Evolutionary conservation across 2,888 invertebrate genomes (phyloP), one percentile per base, ranked within the genome.

Genomic region (Muscina levida): DNA sequence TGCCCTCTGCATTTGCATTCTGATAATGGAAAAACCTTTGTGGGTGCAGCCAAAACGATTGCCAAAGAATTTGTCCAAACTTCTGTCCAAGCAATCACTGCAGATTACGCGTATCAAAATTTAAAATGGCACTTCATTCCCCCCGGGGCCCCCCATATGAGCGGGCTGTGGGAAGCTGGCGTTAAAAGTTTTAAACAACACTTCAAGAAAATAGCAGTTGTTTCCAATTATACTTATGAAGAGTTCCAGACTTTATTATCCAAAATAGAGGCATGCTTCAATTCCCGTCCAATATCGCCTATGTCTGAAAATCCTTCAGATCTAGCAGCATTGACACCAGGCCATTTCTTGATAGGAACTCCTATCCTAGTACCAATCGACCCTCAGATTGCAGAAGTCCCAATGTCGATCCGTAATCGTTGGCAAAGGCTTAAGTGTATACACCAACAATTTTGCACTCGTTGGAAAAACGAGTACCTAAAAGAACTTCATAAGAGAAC

Each of bases 1-100:
- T 77, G 46, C 26, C 77, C 74, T 3, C 51, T 46, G 1, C 59
- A 75, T n/a, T 59, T 77, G 1, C 5, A 77, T 56, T 82, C 77
- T 0, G 72, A 82, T 26, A 79, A 79, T 13, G 82, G 82, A 13
- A 75, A 56, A 0, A 77, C 10, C 11, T 44, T 44, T 44, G 44
- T 44, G 2, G 44, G 44, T 2, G 44, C 44, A 44, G 4, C 44
- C 44, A 10, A n/a, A 10, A 22, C 22, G 15, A 53, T 39, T 1
- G 51, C 53, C 22, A 53, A 13, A 37, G 48, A 68, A 19, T 53
- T 53, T 22, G 39, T 59, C 2, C 39, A 62, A 19, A 22, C 62
- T 1, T 42, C 62, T 2, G 19, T 39, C 3, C 19, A 19, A 2
- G 42, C 44, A 2, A 26, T 51, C 1, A 13, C 46, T 22, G 17